A percentile compares a stretch with the other conserved stretches of the same genome.
These are phyloP conservation scores for Chouioia cunea DNA, from an alignment of 2,888 invertebrate genomes.

Conservation along the genomic window DNA sequence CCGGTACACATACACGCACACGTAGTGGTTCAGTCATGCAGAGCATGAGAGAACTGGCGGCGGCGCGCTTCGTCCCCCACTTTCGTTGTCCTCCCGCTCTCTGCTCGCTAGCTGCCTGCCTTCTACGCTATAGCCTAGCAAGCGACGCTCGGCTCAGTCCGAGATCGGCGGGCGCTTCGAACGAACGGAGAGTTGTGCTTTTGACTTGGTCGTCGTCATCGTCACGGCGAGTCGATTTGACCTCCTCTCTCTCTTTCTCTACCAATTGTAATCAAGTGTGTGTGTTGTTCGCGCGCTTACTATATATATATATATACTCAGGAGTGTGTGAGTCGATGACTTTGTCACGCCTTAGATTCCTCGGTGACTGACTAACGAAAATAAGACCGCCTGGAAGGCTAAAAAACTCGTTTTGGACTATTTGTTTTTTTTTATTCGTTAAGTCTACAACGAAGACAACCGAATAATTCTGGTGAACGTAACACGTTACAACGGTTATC, in stretches of 20 bases:
- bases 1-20: background rate
- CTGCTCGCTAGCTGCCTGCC: background rate
- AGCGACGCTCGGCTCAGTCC: conserved; percentile 56
- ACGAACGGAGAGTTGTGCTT: conserved; percentile 42
- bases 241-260: too few species aligned
- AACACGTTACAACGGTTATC: background rate
- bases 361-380: too few species aligned
- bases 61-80: conserved; percentile 11
- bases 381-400: too few species aligned
- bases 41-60: conserved; percentile 1
- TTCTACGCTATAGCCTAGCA: background rate
- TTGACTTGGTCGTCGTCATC: too few species aligned
- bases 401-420: too few species aligned
- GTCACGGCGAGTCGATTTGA: too few species aligned
- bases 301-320: background rate
- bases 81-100: conserved; percentile 1
- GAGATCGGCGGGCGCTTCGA: conserved; percentile 66
- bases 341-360: too few species aligned
- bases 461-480: conserved; percentile 7
- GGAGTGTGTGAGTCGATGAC: too few species aligned
- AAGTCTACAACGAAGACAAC: too few species aligned
- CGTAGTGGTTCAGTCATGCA: background rate
- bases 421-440: conserved; percentile 8
- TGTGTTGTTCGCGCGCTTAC: conserved; percentile 1
- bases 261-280: too few species aligned